Evolutionary conservation across 2,797 vertebrate genomes (phyloP), one percentile per base, ranked within the genome.

Genomic region (Gorsachius magnificus): DNA sequence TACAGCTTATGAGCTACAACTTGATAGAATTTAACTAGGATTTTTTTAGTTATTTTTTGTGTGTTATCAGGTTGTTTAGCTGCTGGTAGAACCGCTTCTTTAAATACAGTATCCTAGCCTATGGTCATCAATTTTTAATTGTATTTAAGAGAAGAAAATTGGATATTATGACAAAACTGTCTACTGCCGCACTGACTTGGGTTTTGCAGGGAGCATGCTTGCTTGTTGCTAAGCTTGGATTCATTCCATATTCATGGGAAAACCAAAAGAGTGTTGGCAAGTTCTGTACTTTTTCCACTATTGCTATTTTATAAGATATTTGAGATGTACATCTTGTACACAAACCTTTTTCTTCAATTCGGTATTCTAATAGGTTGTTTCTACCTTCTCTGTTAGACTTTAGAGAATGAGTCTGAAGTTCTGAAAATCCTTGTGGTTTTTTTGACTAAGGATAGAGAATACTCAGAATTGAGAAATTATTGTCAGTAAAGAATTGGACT

Each of bases 401-500:
- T 0, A 1, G 50, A 76, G 61, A 81, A 81, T 45, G 15, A 83
- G 16, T 54, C 36, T 91, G 64, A 91, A 93, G 66, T 84, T 84
- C 51, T 87, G 38, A 70, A 94, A 93, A 60, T 70, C 36, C 29
- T 60, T 57, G 28, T 43, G 28, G 17, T 8, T 25, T 95, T 86
- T 95, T 89, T 74, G 33, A 64, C 9, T 3, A 84, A 93, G 41
- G 57, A 38, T 50, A 74, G 69, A 80, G 64, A 85, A 70, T 70
- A 68, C 18, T 88, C 28, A 46, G 66, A 83, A 41, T 83, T 94
- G 54, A 91, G 81, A 82, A 89, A 61, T 88, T 66, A 57, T 64
- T 93, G 74, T 83, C 83, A 82, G 70, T 64, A 66, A 81, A 76
- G 86, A 95, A 76, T 93, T 76, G 86, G 83, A 70, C 54, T 93